phyloP scores from a whole-genome alignment of 2,113 vertebrate genomes.

The Pteronura brasiliensis region DNA sequence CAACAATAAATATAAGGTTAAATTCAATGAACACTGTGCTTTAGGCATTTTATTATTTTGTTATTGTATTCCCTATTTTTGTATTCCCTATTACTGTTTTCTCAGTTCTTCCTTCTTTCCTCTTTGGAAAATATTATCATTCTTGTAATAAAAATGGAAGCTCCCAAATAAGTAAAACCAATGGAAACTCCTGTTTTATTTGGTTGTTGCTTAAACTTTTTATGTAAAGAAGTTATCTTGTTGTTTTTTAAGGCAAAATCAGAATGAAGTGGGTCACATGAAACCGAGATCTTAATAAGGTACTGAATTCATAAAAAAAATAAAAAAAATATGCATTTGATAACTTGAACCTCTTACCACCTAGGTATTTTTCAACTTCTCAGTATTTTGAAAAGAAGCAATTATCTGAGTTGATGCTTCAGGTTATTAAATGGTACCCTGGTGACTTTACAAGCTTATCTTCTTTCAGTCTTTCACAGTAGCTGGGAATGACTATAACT shows the following conservation, averaged over 20 bases:
- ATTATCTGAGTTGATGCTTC: background rate
- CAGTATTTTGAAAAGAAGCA: conserved; percentile 2
- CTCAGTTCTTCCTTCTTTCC: background rate
- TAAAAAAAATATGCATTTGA: background rate
- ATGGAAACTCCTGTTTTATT: background rate
- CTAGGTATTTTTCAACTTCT: background rate
- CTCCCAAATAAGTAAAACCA: background rate
- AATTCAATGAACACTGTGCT: background rate
- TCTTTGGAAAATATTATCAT: background rate
- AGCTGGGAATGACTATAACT: background rate
- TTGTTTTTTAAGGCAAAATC: conserved; percentile 25
- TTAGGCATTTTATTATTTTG: background rate
- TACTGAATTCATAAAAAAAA: background rate
- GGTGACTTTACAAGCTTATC: background rate
- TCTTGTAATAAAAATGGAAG: conserved; percentile 13
- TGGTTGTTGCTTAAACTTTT: background rate
- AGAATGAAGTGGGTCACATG: conserved; percentile 15
- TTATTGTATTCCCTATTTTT: too few species aligned
- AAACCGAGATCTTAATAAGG: background rate
- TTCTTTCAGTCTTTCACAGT: background rate
- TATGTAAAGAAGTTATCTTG: background rate
- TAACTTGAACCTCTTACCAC: background rate
- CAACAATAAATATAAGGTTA: conserved; percentile 27
- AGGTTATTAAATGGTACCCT: background rate
- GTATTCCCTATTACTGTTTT: background rate